These are phyloP conservation scores for Pseudopodoces humilis DNA, from an alignment of 2,113 vertebrate species.

Conservation along the genomic window DNA sequence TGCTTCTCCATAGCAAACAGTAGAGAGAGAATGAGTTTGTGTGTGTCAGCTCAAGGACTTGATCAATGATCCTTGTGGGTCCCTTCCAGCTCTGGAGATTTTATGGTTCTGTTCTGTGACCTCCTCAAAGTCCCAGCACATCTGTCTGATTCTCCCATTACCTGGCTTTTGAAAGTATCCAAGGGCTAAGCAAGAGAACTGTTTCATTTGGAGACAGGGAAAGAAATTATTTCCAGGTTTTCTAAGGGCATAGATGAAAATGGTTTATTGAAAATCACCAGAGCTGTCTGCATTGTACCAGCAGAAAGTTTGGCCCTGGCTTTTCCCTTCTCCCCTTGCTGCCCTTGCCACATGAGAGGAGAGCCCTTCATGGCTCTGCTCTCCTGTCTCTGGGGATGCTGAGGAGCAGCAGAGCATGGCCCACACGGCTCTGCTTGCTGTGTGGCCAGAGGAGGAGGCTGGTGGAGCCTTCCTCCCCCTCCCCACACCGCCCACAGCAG, in stretches of 20 bases:
- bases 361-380: not conserved
- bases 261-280: not conserved
- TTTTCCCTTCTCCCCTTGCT: not conserved
- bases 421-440: not conserved
- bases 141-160: not conserved
- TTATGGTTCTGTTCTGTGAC: not conserved
- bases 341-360: accelerated
- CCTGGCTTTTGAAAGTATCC: not conserved
- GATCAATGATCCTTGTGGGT: not conserved
- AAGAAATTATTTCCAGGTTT: not conserved
- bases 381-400: not conserved
- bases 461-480: not conserved
- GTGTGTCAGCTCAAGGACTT: not conserved
- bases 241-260: not conserved
- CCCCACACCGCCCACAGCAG: not conserved
- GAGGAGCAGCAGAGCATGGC: not conserved
- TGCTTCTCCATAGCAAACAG: not conserved
- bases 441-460: not conserved
- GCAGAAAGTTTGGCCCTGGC: not conserved
- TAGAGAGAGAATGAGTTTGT: not conserved
- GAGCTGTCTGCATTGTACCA: not conserved
- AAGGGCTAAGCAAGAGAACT: not conserved
- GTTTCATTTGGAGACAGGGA: not conserved
- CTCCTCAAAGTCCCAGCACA: not conserved
- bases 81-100: not conserved